Evolutionary conservation across 2,888 invertebrate species (phyloP), one percentile per base, ranked within the genome.

Genomic region (Magallana nippona): DNA sequence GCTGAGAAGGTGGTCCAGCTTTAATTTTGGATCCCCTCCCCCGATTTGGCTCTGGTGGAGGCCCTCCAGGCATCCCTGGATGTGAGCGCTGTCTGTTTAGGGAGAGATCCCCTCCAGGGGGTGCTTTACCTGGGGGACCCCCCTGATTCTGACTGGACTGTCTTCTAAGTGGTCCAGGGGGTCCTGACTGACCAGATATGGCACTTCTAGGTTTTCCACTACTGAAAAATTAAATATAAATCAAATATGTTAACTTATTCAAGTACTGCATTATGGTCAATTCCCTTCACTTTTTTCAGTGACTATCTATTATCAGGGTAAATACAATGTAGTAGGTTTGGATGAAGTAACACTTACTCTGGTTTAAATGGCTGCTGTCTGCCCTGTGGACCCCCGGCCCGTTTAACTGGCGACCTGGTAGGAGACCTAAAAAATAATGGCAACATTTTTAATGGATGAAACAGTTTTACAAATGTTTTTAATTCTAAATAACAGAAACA

Each of bases 191-290:
- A 13, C 89, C 87, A 63, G 89, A 84, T 15, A 87, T 89, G 44
- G 89, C 85, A 87, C 90, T 90, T 82, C 89, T 88, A 10, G 90
- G 88, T 15, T 85, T 89, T 22, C 91, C 91, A 83, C 91, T 91
- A 83, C 71, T 82, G 60, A 22, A 19, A 55, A 83, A 55, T 78
- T 11, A n/a, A 80, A 8, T n/a, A 22, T n/a, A 1, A 22, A 19
- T 82, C 17, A 58, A 44, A 62, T n/a, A 10, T 27, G 11, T 15
- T 10, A 10, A 32, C 22, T 19, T 71, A 15, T 27, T 27, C 22
- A 32, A 71, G 11, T 27, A 71, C 11, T 22, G 19, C 27, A 32
- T 27, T 27, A 27, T 27, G 10, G 11, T 71, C 5, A 32, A 32
- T 27, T 71, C 22, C 27, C 11, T 22, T 19, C 19, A 63, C 22